phyloP scores from a whole-genome alignment of 1,140 invertebrate genomes.

The Penaeus chinensis region DNA sequence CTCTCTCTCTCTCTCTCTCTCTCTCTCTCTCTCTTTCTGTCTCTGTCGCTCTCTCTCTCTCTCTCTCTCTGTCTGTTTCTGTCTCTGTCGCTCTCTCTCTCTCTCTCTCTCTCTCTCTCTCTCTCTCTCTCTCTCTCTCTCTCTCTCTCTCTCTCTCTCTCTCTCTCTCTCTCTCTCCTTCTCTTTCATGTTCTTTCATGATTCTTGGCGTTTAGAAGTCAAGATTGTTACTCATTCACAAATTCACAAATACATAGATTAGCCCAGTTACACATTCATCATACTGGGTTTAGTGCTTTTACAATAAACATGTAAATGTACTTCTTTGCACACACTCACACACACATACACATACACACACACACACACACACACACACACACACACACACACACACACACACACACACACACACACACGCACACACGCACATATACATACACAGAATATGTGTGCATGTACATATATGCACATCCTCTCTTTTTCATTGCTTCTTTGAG shows the following conservation, averaged over 20 bases:
- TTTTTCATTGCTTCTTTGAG: background rate
- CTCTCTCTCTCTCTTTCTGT: background rate
- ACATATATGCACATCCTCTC: background rate
- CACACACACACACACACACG: background rate
- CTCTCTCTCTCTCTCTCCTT: too few relatives aligned
- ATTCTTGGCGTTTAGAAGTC: too few relatives aligned
- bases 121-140: slow-evolving; percentile 29
- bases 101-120: slow-evolving; percentile 18
- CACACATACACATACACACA: too few relatives aligned
- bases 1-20: background rate
- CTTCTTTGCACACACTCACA: too few relatives aligned
- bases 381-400: too few relatives aligned
- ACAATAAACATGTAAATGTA: too few relatives aligned
- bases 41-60: background rate
- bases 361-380: too few relatives aligned
- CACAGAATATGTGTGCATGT: background rate
- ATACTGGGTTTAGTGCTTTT: too few relatives aligned
- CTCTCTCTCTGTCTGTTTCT: background rate
- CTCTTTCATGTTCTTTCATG: too few relatives aligned
- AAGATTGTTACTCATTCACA: too few relatives aligned
- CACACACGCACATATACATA: slow-evolving; percentile 13
- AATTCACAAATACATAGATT: too few relatives aligned
- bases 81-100: slow-evolving; percentile 8
- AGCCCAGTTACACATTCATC: too few relatives aligned
- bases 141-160: background rate